A percentile compares a stretch with the other conserved stretches of the same genome.
Evolutionary conservation across 2,797 vertebrate genomes (phyloP).

Genomic region (Periophthalmus magnuspinnatus): DNA sequence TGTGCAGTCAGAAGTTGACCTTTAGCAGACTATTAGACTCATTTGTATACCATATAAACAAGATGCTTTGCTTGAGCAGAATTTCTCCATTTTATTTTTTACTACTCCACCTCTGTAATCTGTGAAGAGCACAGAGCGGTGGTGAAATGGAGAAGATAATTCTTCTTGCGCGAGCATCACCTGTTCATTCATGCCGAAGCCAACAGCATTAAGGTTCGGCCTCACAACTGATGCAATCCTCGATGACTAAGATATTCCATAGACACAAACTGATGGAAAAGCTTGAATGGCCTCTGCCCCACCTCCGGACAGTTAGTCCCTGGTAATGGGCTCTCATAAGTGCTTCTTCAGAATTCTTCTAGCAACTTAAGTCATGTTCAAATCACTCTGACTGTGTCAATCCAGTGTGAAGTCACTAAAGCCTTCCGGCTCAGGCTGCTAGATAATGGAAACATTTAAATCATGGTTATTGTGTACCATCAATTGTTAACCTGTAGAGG

Average conservation of each 20-base stretch:
- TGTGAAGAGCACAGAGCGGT: no score
- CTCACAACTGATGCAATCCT: conserved; percentile 22
- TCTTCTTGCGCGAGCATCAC: neutral
- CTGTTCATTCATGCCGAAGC: conserved; percentile 4
- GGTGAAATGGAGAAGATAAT: no score
- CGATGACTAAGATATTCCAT: conserved; percentile 29
- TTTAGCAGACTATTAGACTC: no score
- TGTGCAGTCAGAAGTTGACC: no score
- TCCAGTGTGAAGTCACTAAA: neutral
- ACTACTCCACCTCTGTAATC: no score
- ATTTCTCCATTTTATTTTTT: no score
- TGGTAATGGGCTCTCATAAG: conserved; percentile 64
- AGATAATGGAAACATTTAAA: no score
- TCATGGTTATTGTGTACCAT: no score
- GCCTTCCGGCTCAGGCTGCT: neutral
- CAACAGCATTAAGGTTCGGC: conserved; percentile 4
- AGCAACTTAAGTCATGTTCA: conserved; percentile 35
- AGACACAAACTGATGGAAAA: conserved; percentile 10
- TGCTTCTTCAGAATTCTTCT: conserved; percentile 47
- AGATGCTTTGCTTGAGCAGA: no score
- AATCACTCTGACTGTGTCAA: neutral
- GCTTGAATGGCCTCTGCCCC: conserved; percentile 29
- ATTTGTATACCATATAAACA: no score
- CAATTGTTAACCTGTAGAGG: no score
- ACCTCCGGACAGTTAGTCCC: conserved; percentile 50